Conservation (phyloP, 37 sponge, comb jelly and placozoan species). For the Agelas oroides region DNA sequence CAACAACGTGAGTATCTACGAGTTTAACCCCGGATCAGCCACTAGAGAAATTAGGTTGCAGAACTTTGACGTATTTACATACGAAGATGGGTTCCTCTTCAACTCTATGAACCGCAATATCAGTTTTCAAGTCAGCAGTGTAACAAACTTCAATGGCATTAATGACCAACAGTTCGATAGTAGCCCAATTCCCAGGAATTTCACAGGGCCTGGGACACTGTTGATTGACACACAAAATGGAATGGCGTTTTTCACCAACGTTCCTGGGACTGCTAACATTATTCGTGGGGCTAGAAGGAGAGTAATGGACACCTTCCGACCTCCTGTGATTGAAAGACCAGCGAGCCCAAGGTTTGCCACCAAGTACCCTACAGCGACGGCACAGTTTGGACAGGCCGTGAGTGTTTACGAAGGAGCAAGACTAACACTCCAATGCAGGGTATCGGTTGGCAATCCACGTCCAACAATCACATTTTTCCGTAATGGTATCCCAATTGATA, state of each 20-base stretch:
- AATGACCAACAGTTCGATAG: background rate
- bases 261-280: background rate
- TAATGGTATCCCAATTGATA: too few species aligned
- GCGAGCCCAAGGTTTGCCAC: background rate
- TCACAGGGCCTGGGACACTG: constrained; percentile 18
- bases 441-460: background rate
- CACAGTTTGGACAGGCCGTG: constrained; percentile 20
- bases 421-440: constrained; percentile 1
- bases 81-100: background rate
- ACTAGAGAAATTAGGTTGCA: background rate
- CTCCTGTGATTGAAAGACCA: background rate
- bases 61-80: background rate
- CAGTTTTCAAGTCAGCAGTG: background rate
- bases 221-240: background rate
- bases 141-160: background rate
- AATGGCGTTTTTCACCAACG: background rate
- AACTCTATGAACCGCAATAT: background rate
- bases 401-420: constrained; percentile 27
- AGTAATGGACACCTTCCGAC: background rate
- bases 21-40: background rate
- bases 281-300: background rate
- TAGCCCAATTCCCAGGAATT: background rate
- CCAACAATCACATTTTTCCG: constrained; percentile 2
- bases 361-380: background rate
- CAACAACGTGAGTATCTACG: background rate